Evolutionary conservation across 2,113 vertebrate genomes (phyloP), one percentile per base, ranked within the genome.

Genomic region (Microtus richardsoni): DNA sequence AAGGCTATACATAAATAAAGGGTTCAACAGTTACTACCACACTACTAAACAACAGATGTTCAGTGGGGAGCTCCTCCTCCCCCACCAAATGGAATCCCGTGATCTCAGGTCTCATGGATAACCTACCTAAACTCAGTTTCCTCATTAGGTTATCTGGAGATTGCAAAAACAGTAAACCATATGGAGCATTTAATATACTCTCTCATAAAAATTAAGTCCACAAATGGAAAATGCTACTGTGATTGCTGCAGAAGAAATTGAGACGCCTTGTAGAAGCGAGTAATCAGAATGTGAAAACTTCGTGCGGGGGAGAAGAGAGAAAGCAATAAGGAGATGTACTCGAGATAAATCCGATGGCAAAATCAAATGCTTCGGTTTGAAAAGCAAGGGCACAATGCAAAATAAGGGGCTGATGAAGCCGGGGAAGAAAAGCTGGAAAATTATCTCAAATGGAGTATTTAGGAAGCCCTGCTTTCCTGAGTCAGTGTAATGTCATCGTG

Each of bases 391-490:
- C 17, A 77, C 30, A 90, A 73, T 70, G 52, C n/a, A 96, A 89
- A 95, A 88, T 88, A 88, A 89, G 77, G 93, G 47, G 94, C 0
- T 66, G 78, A 74, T 75, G 49, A 95, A 94, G n/a, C 52, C 78
- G 47, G 91, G 80, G 64, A 90, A 80, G 77, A 44, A 90, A 86
- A 86, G 47, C 52, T 91, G 26, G 39, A 64, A 93, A 95, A 83
- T 70, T 78, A 71, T 85, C 91, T 97, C 74, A 86, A 96, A 82
- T 88, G 71, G 41, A 71, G 4, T 74, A 86, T 74, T 95, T 79
- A 92, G 78, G 74, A 96, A 86, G n/a, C 78, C 68, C 28, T 88
- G 16, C 85, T 97, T 96, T 91, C 83, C 62, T 87, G 52, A 91
- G 93, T 95, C 87, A 89, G 64, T 47, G 28, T 84, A 83, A 87